A percentile compares a stretch with the other conserved stretches of the same genome.
Evolutionary conservation across 2,888 invertebrate genomes (phyloP).

Genomic region (Agrochola circellaris): DNA sequence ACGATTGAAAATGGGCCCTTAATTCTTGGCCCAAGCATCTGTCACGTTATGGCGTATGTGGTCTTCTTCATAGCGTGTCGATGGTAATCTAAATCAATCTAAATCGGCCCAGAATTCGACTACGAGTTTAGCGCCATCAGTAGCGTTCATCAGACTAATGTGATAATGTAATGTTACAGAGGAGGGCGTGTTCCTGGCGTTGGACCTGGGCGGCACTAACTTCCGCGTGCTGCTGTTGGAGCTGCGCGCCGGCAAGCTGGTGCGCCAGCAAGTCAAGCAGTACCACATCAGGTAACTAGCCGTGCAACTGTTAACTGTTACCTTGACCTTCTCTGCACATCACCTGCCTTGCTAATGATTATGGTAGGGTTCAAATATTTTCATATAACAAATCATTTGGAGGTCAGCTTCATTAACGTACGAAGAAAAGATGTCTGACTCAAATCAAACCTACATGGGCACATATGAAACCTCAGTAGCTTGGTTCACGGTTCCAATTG

Average conservation of each 20-base stretch:
- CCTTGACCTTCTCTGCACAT: not conserved
- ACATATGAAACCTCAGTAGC: not conserved
- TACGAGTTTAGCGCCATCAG: not conserved
- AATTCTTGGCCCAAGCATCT: not conserved
- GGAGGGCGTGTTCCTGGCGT: slow-evolving; percentile 93
- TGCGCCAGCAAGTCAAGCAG: slow-evolving; percentile 91
- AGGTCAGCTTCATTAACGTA: not conserved
- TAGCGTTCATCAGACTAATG: not conserved
- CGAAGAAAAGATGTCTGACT: not conserved
- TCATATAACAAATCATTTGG: not conserved
- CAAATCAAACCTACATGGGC: not conserved
- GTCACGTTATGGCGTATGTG: not conserved
- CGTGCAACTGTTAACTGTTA: not conserved
- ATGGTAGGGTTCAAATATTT: not conserved
- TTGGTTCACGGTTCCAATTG: not conserved
- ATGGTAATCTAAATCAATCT: not conserved
- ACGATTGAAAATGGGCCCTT: not conserved
- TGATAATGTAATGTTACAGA: slow-evolving; percentile 83
- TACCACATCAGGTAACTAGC: slow-evolving; percentile 88
- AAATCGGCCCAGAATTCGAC: not conserved
- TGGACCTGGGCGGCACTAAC: slow-evolving; percentile 96
- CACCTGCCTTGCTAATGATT: no score
- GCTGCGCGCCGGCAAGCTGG: slow-evolving; percentile 89
- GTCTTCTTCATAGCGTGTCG: not conserved
- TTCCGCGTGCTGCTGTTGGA: slow-evolving; percentile 93